Evolutionary conservation across 1,140 invertebrate species (phyloP), one percentile per base, ranked within the genome.

Genomic region (Chironomus striatipennis): DNA sequence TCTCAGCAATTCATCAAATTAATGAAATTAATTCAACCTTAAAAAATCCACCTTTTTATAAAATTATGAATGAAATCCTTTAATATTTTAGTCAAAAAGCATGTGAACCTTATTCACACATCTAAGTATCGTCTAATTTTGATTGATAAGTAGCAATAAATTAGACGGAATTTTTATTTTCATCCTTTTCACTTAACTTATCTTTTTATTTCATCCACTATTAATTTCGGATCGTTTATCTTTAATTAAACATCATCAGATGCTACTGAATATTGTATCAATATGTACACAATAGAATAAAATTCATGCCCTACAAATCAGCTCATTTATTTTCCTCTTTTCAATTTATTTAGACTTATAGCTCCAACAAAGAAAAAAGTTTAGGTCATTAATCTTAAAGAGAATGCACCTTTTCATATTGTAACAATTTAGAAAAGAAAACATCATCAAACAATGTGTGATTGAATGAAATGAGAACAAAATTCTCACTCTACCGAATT

Each of bases 121-220:
- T 34, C 24, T 34, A 1, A 34, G 24, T 5, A 2, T 34, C 24
- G 24, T 34, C 24, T 34, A 34, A 34, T 34, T 34, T 70, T 70
- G 65, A 70, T 70, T 70, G 65, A 70, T 70, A n/a, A 70, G 65
- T 20, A 12, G 65, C 65, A 70, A 70, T 70, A 70, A 70, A 20
- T 70, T 67, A 67, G 18, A 47, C 2, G 9, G 43, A 47, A 12
- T 15, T 15, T 47, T 47, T n/a, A 57, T n/a, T 15, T 57, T 57
- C 47, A 12, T 57, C n/a, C n/a, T n/a, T 57, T n/a, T 15, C 47
- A 57, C 47, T 57, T n/a, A 15, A 15, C 43, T 10, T 9, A 10
- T 70, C 18, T 70, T 21, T 70, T 70, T 18, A 20, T 34, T 34
- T 34, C 24, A 34, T 34, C 24, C 24, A 5, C 24, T 34, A 34